A percentile compares a stretch with the other conserved stretches of the same genome.
phyloP scores from a whole-genome alignment of 2,797 vertebrate genomes.

The Xerus rutilus region DNA sequence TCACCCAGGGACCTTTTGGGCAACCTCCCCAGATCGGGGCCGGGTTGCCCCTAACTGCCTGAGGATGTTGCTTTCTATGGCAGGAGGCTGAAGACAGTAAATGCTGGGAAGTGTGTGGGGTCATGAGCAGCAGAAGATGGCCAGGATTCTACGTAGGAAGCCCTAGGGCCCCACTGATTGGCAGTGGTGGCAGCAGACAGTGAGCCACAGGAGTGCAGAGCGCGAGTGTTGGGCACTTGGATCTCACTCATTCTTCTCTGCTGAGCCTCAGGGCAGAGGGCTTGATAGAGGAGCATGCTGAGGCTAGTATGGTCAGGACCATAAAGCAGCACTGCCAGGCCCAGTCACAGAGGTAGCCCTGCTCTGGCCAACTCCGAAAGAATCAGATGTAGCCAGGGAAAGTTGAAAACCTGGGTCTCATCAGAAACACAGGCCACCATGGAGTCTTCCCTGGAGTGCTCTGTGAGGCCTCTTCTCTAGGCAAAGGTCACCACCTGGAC shows the following conservation, averaged over 20 bases:
- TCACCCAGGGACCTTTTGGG: neutral
- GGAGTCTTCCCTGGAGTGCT: neutral
- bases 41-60: neutral
- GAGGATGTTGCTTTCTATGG: neutral
- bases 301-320: neutral
- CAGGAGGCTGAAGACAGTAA: neutral
- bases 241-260: neutral
- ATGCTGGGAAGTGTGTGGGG: neutral
- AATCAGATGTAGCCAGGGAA: neutral
- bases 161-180: too few species aligned
- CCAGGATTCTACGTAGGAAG: neutral
- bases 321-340: neutral
- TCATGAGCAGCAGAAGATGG: neutral
- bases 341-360: neutral
- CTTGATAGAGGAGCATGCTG: too few species aligned
- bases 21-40: neutral
- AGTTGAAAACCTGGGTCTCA: rapidly evolving
- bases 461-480: rapidly evolving
- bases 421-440: neutral
- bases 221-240: neutral
- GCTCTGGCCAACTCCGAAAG: neutral
- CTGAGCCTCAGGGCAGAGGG: neutral
- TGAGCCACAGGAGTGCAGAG: neutral
- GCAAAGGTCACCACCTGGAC: neutral
- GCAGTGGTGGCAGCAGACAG: neutral